These are phyloP conservation scores for Echiichthys vipera DNA, from an alignment of 2,797 vertebrate genomes.

Conservation along the genomic window DNA sequence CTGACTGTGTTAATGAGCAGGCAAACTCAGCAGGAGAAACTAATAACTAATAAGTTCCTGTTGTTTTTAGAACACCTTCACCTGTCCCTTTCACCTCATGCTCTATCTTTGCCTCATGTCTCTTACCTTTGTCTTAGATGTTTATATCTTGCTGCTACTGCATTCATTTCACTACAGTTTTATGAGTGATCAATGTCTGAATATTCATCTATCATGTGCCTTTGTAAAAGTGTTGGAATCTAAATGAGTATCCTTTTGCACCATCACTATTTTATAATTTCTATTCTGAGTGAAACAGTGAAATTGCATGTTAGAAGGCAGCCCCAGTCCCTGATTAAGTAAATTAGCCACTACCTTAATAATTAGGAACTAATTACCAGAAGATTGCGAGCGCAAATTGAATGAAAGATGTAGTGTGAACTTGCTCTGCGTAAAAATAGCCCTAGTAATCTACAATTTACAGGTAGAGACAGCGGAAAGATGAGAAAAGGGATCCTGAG, in stretches of 20 bases:
- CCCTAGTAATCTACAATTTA: conserved; percentile 11
- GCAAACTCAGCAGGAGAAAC: neutral
- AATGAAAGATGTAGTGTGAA: conserved; percentile 38
- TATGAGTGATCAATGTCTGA: neutral
- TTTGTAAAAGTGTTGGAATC: conserved; percentile 11
- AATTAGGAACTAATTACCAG: conserved; percentile 53
- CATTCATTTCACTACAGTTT: neutral
- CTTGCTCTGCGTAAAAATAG: conserved; percentile 26
- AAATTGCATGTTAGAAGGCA: conserved; percentile 10
- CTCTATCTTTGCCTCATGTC: neutral
- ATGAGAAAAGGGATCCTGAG: conserved; percentile 44
- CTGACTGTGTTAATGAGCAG: neutral
- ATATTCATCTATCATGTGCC: neutral
- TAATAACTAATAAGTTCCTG: neutral
- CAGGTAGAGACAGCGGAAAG: conserved; percentile 17
- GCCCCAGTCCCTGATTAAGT: conserved; percentile 30
- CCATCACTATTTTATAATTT: neutral
- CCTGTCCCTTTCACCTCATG: neutral
- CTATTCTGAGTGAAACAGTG: neutral
- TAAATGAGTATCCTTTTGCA: neutral
- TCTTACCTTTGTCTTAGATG: neutral
- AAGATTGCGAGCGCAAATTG: conserved; percentile 42
- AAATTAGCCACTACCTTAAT: conserved; percentile 55
- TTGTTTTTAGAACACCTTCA: neutral
- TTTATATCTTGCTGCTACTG: neutral